Conservation (phyloP, 2,797 vertebrate species). For the Gambelia wislizenii region DNA sequence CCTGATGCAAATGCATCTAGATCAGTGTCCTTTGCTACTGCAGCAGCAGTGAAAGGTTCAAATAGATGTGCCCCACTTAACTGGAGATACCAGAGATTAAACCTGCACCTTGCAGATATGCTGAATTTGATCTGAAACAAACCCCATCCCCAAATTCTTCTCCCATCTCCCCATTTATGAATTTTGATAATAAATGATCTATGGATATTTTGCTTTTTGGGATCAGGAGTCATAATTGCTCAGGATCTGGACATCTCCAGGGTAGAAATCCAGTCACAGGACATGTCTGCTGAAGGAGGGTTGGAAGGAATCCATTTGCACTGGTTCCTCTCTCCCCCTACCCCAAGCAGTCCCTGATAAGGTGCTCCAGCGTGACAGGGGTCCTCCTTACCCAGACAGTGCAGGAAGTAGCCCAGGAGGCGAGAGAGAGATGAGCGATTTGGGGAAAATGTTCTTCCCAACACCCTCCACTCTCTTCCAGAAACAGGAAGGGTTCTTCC, state of each 20-base stretch:
- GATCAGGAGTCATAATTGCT: neutral
- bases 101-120: neutral
- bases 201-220: neutral
- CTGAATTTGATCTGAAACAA: neutral
- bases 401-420: neutral
- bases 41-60: too few species aligned
- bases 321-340: neutral
- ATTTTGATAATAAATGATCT: neutral
- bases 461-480: neutral
- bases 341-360: neutral
- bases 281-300: neutral
- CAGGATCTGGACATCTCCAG: neutral
- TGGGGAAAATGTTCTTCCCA: neutral
- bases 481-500: neutral
- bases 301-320: neutral
- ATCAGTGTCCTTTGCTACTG: neutral
- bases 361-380: neutral
- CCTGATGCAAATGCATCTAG: neutral
- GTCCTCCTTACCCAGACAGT: neutral
- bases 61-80: neutral
- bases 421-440: too few species aligned
- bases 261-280: neutral
- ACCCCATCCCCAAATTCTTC: too few species aligned
- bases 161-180: too few species aligned
- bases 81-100: neutral